Evolutionary conservation across 2,113 vertebrate genomes (phyloP).

Genomic region (Sprattus sprattus): DNA sequence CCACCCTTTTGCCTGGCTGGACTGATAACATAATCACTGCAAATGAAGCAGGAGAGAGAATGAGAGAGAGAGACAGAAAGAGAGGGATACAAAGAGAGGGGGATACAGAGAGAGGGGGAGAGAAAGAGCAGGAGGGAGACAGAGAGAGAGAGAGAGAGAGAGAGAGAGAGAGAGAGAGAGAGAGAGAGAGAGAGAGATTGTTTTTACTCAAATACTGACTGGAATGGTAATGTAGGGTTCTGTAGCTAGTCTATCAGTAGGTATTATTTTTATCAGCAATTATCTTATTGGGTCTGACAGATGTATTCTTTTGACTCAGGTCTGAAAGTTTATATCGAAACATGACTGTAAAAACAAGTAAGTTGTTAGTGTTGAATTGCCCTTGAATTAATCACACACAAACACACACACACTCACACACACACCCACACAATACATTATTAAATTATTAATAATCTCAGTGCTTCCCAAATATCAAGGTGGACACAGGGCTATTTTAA

Average conservation of each 20-base stretch:
- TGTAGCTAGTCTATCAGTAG: too few species aligned
- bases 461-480: constrained; percentile 58
- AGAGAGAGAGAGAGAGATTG: background rate
- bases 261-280: too few species aligned
- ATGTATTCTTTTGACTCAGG: too few species aligned
- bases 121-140: constrained; percentile 18
- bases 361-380: too few species aligned
- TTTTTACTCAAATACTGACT: too few species aligned
- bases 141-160: constrained; percentile 30
- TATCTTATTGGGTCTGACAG: too few species aligned
- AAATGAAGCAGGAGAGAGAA: constrained; percentile 87
- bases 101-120: constrained; percentile 32
- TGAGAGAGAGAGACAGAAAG: constrained; percentile 36
- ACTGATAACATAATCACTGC: constrained; percentile 99
- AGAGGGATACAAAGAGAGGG: constrained; percentile 13
- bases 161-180: constrained; percentile 17
- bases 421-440: background rate
- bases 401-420: background rate
- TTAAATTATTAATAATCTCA: background rate
- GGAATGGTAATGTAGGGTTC: too few species aligned
- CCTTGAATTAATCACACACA: constrained; percentile 14
- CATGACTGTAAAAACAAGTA: too few species aligned
- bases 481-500: constrained; percentile 50
- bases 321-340: too few species aligned
- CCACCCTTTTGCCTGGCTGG: constrained; percentile 99